Conservation (phyloP, 2,888 invertebrate species). For the Drosophila quinaria region DNA sequence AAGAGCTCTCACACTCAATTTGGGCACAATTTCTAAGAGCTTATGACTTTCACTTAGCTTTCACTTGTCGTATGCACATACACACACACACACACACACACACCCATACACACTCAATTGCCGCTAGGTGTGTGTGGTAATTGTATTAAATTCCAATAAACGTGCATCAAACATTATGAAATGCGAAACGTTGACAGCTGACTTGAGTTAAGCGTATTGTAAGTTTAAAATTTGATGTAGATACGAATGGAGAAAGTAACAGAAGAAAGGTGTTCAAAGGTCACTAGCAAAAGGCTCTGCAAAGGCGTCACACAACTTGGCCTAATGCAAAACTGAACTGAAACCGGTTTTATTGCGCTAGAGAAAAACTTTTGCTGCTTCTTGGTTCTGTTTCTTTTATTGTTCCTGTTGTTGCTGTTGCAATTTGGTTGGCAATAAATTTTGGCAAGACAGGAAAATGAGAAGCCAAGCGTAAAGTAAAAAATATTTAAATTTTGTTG, state of each 20-base stretch:
- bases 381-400: conserved; percentile 20
- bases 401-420: conserved; percentile 30
- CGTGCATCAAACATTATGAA: conserved; percentile 50
- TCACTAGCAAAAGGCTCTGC: conserved; percentile 7
- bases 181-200: conserved; percentile 28
- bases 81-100: conserved; percentile 1
- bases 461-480: conserved; percentile 53
- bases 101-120: background rate
- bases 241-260: background rate
- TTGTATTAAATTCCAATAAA: conserved; percentile 80
- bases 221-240: conserved; percentile 7
- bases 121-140: conserved; percentile 49
- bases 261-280: background rate
- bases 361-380: conserved; percentile 27
- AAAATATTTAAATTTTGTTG: conserved; percentile 70
- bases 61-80: conserved; percentile 37
- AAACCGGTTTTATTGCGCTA: conserved; percentile 48
- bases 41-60: conserved; percentile 68
- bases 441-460: conserved; percentile 62
- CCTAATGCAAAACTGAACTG: conserved; percentile 44
- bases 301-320: conserved; percentile 30
- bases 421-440: conserved; percentile 71
- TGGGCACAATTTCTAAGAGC: conserved; percentile 50
- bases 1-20: conserved; percentile 11
- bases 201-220: conserved; percentile 10